These are phyloP conservation scores for Zygothrica quintamaculata DNA, from an alignment of 2,888 invertebrate genomes.

Conservation along the genomic window DNA sequence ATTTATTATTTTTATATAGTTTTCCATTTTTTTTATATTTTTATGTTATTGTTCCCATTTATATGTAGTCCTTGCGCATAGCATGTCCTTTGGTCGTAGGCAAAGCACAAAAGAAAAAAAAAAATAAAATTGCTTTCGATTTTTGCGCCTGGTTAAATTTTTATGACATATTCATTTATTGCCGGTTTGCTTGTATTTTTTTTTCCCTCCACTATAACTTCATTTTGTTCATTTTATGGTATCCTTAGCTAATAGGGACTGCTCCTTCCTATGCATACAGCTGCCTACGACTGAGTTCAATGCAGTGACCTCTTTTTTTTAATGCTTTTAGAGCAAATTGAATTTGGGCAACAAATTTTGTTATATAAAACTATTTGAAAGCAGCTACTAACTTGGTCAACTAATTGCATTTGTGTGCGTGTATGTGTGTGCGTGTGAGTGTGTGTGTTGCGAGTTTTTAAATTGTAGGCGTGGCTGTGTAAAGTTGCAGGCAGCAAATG, in stretches of 20 bases:
- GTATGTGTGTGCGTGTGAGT: constrained; percentile 5
- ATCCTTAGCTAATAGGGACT: constrained; percentile 11
- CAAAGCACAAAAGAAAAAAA: too few relatives aligned
- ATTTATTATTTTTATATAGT: too few relatives aligned
- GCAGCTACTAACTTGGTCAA: constrained; percentile 34
- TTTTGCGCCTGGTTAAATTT: constrained; percentile 63
- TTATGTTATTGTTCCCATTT: too few relatives aligned
- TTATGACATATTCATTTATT: constrained; percentile 59
- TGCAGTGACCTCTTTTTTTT: constrained; percentile 37
- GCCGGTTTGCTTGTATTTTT: constrained; percentile 13
- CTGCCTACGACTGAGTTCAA: constrained; percentile 47
- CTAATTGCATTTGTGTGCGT: constrained; percentile 36
- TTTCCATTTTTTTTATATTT: too few relatives aligned
- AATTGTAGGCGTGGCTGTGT: constrained; percentile 36
- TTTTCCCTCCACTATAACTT: too few relatives aligned
- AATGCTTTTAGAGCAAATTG: constrained; percentile 23
- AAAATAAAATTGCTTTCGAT: constrained; percentile 69
- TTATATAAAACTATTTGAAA: constrained; percentile 10
- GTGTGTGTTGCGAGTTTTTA: constrained; percentile 23
- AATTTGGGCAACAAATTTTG: constrained; percentile 32
- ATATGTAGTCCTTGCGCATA: not conserved
- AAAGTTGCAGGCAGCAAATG: constrained; percentile 41
- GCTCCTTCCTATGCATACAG: constrained; percentile 4
- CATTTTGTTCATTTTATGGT: constrained; percentile 43
- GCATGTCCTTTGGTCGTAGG: too few relatives aligned